Conservation (phyloP, 2,888 invertebrate species). For the Erannis defoliaria region DNA sequence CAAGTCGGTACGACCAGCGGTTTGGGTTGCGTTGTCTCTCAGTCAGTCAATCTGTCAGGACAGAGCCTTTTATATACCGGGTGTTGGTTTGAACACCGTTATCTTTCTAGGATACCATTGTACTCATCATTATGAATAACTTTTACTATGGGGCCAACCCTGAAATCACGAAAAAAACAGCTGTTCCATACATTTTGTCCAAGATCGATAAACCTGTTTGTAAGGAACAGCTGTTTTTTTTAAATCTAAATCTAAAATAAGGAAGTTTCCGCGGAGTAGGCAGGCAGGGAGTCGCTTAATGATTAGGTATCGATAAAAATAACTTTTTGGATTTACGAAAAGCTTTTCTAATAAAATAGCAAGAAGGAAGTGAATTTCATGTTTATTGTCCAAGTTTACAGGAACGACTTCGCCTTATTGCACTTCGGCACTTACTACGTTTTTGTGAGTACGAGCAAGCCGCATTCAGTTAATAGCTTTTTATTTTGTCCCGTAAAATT, state of each 20-base stretch:
- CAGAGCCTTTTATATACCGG: too few relatives aligned
- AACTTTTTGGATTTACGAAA: constrained; percentile 44
- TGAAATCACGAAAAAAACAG: too few relatives aligned
- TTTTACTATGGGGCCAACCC: too few relatives aligned
- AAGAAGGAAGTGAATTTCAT: constrained; percentile 51
- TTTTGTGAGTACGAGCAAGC: constrained; percentile 29
- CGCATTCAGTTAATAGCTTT: constrained; percentile 11
- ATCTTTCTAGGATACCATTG: too few relatives aligned
- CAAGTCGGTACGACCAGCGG: too few relatives aligned
- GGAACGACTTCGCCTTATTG: constrained; percentile 51
- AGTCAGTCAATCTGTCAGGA: too few relatives aligned
- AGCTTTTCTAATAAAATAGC: constrained; percentile 51
- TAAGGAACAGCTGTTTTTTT: too few relatives aligned
- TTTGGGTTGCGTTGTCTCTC: too few relatives aligned
- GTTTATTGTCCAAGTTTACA: constrained; percentile 56
- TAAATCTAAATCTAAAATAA: constrained; percentile 37
- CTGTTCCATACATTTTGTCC: too few relatives aligned
- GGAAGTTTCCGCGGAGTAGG: constrained; percentile 31
- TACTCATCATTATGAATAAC: too few relatives aligned
- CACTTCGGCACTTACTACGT: constrained; percentile 33
- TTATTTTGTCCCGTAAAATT: constrained; percentile 34
- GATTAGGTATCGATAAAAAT: constrained; percentile 47
- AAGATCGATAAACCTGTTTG: too few relatives aligned
- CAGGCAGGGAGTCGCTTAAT: constrained; percentile 39
- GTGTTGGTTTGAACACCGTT: too few relatives aligned